Conservation (phyloP, 2,113 vertebrate genomes). For the Ornithorhynchus anatinus region DNA sequence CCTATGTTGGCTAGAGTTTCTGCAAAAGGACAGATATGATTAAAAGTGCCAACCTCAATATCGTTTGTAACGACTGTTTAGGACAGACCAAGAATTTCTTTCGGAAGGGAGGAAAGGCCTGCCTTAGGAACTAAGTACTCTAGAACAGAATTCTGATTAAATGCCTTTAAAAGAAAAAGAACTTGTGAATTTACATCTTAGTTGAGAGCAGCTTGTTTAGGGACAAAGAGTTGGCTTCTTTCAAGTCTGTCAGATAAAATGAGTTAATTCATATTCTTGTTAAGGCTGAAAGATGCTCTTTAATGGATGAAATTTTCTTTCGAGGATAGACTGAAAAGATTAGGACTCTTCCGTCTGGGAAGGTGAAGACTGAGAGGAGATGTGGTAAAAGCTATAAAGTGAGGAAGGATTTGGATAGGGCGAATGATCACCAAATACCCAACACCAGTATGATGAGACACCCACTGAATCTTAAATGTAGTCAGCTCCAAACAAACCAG, state of each 20-base stretch:
- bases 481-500: too few relatives aligned
- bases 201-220: not conserved
- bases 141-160: rapidly evolving
- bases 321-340: too few relatives aligned
- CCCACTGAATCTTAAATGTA: too few relatives aligned
- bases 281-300: not conserved
- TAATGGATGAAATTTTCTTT: too few relatives aligned
- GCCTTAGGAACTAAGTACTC: rapidly evolving
- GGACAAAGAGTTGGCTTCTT: too few relatives aligned
- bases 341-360: too few relatives aligned
- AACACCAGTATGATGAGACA: too few relatives aligned
- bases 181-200: not conserved
- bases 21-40: rapidly evolving
- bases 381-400: too few relatives aligned
- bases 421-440: too few relatives aligned
- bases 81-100: not conserved
- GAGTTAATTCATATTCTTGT: not conserved
- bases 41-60: not conserved
- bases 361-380: too few relatives aligned
- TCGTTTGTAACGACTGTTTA: rapidly evolving
- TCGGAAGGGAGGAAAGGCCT: not conserved
- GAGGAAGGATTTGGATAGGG: too few relatives aligned
- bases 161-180: not conserved
- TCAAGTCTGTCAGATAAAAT: not conserved
- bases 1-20: not conserved